phyloP scores from a whole-genome alignment of 2,888 invertebrate genomes.

The Exocentrus adspersus region DNA sequence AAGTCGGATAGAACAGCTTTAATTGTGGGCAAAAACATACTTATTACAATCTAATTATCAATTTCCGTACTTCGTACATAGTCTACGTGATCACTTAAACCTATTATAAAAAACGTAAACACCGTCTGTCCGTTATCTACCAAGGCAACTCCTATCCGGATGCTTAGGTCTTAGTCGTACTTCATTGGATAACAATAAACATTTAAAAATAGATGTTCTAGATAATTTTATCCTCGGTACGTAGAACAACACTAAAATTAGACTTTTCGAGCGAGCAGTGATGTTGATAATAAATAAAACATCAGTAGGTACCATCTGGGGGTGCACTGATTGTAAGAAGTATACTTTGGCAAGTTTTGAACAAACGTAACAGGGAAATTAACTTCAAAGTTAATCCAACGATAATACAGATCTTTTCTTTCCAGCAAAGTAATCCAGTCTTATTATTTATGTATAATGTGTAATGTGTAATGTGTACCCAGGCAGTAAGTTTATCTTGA shows the following conservation, averaged over 20 bases:
- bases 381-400: too few species aligned
- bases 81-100: not conserved
- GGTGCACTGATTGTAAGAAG: not conserved
- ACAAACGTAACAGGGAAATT: too few species aligned
- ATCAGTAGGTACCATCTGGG: not conserved
- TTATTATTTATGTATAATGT: too few species aligned
- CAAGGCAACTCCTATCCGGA: not conserved
- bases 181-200: conserved; percentile 1
- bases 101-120: not conserved
- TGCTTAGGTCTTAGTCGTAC: not conserved
- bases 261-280: not conserved
- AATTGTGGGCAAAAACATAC: too few species aligned
- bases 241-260: not conserved
- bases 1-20: too few species aligned
- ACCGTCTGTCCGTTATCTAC: not conserved
- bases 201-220: conserved; percentile 3
- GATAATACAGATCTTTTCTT: too few species aligned
- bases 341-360: conserved; percentile 1
- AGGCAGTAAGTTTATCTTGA: too few species aligned
- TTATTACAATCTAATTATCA: too few species aligned
- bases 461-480: too few species aligned
- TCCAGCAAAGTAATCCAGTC: too few species aligned
- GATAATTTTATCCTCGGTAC: conserved; percentile 1
- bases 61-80: too few species aligned
- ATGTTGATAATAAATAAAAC: not conserved